Evolutionary conservation across 2,797 vertebrate species (phyloP).

Genomic region (Podargus strigoides): DNA sequence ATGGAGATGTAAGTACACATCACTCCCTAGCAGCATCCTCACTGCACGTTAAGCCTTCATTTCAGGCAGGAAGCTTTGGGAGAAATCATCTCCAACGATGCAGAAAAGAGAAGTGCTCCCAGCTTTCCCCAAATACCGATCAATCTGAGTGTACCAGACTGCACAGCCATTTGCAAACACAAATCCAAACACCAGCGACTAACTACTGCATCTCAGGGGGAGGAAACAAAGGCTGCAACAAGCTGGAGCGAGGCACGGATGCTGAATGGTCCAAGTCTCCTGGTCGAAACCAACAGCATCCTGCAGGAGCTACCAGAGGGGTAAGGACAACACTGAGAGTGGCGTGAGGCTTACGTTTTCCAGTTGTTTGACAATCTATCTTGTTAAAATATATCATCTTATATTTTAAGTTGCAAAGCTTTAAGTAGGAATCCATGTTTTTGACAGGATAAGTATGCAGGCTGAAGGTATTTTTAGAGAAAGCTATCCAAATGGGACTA

Average conservation of each 20-base stretch:
- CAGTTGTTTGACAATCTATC: not conserved
- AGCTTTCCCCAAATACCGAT: not conserved
- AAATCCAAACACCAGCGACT: not conserved
- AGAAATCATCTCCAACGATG: not conserved
- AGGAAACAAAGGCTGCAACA: not conserved
- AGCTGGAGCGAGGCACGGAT: not conserved
- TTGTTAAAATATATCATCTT: not conserved
- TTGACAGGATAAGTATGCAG: not conserved
- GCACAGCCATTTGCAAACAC: not conserved
- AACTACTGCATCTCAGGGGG: not conserved
- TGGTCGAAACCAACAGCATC: not conserved
- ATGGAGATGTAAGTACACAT: not conserved
- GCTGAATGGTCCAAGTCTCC: not conserved
- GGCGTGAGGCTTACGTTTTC: accelerated
- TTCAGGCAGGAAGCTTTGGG: not conserved
- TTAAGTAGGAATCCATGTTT: not conserved
- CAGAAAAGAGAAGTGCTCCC: not conserved
- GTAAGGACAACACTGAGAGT: not conserved
- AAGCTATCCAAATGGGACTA: not conserved
- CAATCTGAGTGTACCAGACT: not conserved
- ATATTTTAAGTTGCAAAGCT: not conserved
- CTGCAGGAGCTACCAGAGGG: not conserved
- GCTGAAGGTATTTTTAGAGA: not conserved
- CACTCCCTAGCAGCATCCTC: not conserved
- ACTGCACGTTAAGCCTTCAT: not conserved